phyloP scores from a whole-genome alignment of 2,113 vertebrate genomes.

The Suricata suricatta region DNA sequence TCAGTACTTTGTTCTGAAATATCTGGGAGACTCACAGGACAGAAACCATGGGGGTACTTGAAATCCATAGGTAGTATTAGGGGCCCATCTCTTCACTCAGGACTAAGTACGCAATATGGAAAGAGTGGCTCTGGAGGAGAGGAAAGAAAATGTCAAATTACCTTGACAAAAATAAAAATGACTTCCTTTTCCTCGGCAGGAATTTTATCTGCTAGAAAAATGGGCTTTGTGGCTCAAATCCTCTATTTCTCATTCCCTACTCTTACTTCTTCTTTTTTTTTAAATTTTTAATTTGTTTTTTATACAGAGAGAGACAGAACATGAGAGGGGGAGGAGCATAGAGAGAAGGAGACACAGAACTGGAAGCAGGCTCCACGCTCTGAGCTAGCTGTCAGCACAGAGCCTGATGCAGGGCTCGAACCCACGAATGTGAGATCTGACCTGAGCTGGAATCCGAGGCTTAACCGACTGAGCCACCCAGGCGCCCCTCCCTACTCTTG shows the following conservation, averaged over 20 bases:
- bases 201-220: background rate
- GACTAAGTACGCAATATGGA: background rate
- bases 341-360: too few relatives aligned
- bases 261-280: background rate
- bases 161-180: background rate
- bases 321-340: too few relatives aligned
- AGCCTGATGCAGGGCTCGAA: too few relatives aligned
- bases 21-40: background rate
- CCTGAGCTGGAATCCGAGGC: too few relatives aligned
- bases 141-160: background rate
- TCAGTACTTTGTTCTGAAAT: slow-evolving; percentile 71
- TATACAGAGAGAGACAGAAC: too few relatives aligned
- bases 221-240: background rate
- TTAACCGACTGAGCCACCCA: too few relatives aligned
- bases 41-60: background rate
- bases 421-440: too few relatives aligned
- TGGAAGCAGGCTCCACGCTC: too few relatives aligned
- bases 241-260: background rate
- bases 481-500: background rate
- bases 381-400: too few relatives aligned
- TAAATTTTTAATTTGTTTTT: too few relatives aligned
- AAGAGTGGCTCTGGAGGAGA: background rate
- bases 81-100: background rate
- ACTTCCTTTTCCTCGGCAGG: background rate
- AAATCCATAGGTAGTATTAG: background rate